Conservation (phyloP, 2,113 vertebrate genomes). For the Myotis brandtii region DNA sequence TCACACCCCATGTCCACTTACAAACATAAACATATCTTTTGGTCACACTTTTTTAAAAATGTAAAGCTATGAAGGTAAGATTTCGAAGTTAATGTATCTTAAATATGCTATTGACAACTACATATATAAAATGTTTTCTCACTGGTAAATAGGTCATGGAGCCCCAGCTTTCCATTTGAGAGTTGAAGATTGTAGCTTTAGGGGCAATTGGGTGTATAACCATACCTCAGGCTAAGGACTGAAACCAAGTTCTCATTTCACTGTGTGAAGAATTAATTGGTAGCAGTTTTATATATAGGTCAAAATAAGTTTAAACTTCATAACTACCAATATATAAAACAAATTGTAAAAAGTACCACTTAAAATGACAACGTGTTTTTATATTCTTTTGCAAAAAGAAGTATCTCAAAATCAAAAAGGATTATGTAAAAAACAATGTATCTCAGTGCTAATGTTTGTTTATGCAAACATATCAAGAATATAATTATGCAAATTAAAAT, state of each 20-base stretch:
- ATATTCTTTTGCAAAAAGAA: background rate
- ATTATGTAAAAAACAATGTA: background rate
- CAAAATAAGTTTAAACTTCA: background rate
- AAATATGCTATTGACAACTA: background rate
- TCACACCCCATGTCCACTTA: background rate
- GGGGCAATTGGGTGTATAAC: background rate
- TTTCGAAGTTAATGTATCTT: background rate
- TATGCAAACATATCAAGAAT: background rate
- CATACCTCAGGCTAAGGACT: background rate
- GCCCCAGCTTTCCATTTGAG: background rate
- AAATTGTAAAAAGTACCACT: background rate
- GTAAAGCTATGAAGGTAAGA: background rate
- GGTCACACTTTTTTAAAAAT: background rate
- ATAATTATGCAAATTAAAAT: background rate
- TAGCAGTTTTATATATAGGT: background rate
- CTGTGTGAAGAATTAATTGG: background rate
- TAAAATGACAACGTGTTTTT: background rate
- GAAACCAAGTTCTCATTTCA: background rate
- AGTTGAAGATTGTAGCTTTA: background rate
- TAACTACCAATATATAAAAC: background rate
- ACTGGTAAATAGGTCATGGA: constrained; percentile 32
- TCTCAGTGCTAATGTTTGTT: background rate
- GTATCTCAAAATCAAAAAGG: background rate
- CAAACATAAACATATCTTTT: background rate
- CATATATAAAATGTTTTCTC: constrained; percentile 10